A percentile compares a stretch with the other conserved stretches of the same genome.
These are phyloP conservation scores for Enteromius mattozi DNA, from an alignment of 2,797 vertebrate species.

Conservation along the genomic window DNA sequence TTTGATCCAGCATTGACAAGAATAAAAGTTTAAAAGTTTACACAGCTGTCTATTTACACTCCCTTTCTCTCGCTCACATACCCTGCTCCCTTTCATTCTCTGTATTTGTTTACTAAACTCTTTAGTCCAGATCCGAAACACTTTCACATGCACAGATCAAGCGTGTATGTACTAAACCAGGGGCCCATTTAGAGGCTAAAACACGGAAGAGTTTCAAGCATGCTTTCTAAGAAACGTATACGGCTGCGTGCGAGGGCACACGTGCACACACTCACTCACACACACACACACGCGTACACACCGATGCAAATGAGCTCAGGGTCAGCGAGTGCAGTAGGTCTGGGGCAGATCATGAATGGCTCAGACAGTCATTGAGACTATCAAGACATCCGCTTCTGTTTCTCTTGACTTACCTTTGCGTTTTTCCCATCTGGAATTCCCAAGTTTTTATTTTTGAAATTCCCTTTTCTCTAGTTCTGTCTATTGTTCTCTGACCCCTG, in stretches of 20 bases:
- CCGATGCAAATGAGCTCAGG: constrained; percentile 24
- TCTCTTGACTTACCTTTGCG: not conserved
- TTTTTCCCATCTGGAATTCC: not conserved
- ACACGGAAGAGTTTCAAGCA: not conserved
- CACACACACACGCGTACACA: constrained; percentile 10
- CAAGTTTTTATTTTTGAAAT: not conserved
- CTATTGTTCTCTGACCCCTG: not conserved
- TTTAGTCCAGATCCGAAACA: not conserved
- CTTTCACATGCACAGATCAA: constrained; percentile 17
- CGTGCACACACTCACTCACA: not conserved
- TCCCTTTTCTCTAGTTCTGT: constrained; percentile 15
- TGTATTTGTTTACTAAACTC: constrained; percentile 19
- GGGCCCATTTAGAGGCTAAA: not conserved
- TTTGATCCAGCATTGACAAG: not conserved
- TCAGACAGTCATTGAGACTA: constrained; percentile 9
- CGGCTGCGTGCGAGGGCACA: constrained; percentile 17
- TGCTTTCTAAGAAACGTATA: constrained; percentile 31
- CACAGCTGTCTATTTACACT: not conserved
- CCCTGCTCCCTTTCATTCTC: constrained; percentile 16
- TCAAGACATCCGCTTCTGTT: constrained; percentile 2
- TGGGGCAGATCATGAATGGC: constrained; percentile 47
- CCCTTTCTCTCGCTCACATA: not conserved
- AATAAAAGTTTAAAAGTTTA: not conserved
- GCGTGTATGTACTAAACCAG: not conserved
- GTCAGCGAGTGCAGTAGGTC: constrained; percentile 34